Evolutionary conservation across 2,888 invertebrate genomes (phyloP).

Genomic region (Trachelus iudaicus): DNA sequence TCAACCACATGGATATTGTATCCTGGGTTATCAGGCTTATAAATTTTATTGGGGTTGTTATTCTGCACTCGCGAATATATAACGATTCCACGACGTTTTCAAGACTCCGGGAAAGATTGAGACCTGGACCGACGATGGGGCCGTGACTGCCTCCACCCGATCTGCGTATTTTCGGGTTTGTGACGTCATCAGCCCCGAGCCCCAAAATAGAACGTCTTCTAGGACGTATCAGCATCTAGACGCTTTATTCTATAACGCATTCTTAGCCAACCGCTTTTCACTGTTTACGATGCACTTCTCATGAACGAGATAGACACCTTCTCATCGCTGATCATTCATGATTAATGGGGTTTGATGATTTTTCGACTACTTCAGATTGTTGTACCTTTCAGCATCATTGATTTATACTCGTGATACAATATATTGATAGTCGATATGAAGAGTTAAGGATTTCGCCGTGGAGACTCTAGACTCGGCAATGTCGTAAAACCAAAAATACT

Average conservation of each 20-base stretch:
- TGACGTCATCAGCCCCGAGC: constrained; percentile 58
- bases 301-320: not conserved
- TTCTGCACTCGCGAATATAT: not conserved
- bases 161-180: constrained; percentile 57
- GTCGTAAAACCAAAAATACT: not conserved
- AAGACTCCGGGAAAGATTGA: constrained; percentile 55
- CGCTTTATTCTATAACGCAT: constrained; percentile 18
- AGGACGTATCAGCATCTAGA: constrained; percentile 40
- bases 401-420: not conserved
- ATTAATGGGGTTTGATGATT: not conserved
- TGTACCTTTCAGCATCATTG: not conserved
- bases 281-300: constrained; percentile 27
- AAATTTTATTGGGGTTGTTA: not conserved
- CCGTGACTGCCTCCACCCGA: constrained; percentile 31
- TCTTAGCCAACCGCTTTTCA: constrained; percentile 11
- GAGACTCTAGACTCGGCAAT: not conserved
- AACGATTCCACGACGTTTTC: constrained; percentile 29
- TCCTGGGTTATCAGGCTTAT: not conserved
- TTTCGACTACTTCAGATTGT: not conserved
- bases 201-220: constrained; percentile 59
- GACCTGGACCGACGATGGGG: constrained; percentile 47
- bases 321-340: not conserved
- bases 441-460: not conserved
- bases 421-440: not conserved
- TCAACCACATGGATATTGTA: not conserved